phyloP scores from a whole-genome alignment of 2,888 invertebrate genomes.

The Ophonus ardosiacus region DNA sequence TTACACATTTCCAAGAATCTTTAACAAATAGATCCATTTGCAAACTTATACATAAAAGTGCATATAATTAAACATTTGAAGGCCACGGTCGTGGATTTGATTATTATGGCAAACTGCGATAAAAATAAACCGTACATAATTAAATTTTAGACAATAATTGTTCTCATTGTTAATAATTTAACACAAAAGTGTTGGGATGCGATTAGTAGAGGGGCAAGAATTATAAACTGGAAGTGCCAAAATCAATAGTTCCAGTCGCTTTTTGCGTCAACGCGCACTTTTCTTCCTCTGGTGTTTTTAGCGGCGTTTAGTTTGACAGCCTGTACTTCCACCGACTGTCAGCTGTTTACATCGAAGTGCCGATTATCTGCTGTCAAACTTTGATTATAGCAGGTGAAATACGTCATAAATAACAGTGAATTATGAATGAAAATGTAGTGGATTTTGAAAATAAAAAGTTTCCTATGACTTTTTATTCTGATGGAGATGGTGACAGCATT shows the following conservation, averaged over 20 bases:
- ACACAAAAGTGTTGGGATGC: neutral
- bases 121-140: conserved; percentile 17
- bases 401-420: conserved; percentile 14
- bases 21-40: neutral
- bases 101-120: neutral
- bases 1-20: neutral
- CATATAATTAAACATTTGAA: neutral
- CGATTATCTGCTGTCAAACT: neutral
- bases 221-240: conserved; percentile 56
- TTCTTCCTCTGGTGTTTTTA: conserved; percentile 43
- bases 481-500: conserved; percentile 68
- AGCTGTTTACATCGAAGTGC: conserved; percentile 55
- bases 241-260: conserved; percentile 61
- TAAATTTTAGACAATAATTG: conserved; percentile 9
- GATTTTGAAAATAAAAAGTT: conserved; percentile 65
- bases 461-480: conserved; percentile 70
- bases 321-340: conserved; percentile 37
- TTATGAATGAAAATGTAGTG: conserved; percentile 54
- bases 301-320: conserved; percentile 30
- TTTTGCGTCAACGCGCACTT: conserved; percentile 43
- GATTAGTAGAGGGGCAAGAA: conserved; percentile 12
- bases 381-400: neutral
- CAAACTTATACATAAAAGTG: neutral
- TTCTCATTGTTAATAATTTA: no score
- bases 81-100: neutral